Evolutionary conservation across 2,888 invertebrate genomes (phyloP).

Genomic region (Stictocephala bisonia): DNA sequence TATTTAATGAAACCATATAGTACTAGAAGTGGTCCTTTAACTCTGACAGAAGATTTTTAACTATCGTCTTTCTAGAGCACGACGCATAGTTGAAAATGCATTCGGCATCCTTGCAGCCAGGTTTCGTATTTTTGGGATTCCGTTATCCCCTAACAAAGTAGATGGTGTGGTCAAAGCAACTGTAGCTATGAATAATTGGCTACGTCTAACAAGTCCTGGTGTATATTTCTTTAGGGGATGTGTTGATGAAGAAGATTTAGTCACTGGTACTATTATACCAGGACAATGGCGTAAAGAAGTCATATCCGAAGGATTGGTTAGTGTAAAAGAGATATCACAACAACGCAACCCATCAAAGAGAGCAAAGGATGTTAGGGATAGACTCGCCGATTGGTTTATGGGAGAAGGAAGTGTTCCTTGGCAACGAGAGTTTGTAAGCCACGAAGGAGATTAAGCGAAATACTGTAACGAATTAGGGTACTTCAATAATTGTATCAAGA

Average conservation of each 20-base stretch:
- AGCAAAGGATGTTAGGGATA: constrained; percentile 45
- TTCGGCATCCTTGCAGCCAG: too few species aligned
- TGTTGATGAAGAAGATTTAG: constrained; percentile 8
- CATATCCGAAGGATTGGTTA: constrained; percentile 18
- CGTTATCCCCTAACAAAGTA: not conserved
- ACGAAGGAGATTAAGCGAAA: constrained; percentile 59
- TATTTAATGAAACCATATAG: too few species aligned
- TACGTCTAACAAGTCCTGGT: constrained; percentile 18
- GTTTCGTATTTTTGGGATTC: not conserved
- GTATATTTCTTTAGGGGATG: constrained; percentile 12
- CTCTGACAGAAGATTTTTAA: too few species aligned
- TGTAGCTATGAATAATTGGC: not conserved
- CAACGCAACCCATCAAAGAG: constrained; percentile 45
- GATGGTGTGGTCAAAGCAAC: not conserved
- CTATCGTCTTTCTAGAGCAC: too few species aligned
- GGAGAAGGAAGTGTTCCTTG: constrained; percentile 51
- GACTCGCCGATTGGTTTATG: constrained; percentile 52
- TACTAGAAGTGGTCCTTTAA: too few species aligned
- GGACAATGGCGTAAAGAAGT: constrained; percentile 25
- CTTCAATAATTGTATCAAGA: constrained; percentile 7
- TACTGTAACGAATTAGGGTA: constrained; percentile 4
- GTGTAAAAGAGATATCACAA: constrained; percentile 61
- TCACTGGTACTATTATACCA: not conserved
- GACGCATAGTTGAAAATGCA: too few species aligned
- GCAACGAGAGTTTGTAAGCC: constrained; percentile 58